Conservation (phyloP, 2,888 invertebrate species). For the Sacculina carcini region DNA sequence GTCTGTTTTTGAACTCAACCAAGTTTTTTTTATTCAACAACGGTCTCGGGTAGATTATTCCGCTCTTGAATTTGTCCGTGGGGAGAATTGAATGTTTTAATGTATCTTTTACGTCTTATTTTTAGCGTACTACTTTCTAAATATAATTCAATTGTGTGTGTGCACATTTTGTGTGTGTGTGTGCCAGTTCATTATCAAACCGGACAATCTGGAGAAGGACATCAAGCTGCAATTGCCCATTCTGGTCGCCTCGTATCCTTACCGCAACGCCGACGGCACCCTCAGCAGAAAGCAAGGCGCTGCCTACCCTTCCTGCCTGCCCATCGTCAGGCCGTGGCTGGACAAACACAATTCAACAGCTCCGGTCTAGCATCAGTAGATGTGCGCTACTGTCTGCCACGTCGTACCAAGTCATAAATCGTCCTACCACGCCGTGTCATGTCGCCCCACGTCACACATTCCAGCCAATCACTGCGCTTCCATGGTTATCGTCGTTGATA, state of each 20-base stretch:
- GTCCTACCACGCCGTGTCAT: no score
- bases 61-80: neutral
- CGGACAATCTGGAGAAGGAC: constrained; percentile 70
- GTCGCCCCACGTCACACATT: no score
- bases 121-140: neutral
- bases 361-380: no score
- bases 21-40: no score
- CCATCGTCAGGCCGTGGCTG: constrained; percentile 47
- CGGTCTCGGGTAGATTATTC: neutral
- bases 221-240: constrained; percentile 75
- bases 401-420: no score
- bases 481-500: no score
- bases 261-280: constrained; percentile 32
- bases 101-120: neutral
- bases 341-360: constrained; percentile 9
- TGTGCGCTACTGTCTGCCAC: no score
- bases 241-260: constrained; percentile 69
- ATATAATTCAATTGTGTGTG: no score
- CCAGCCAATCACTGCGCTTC: no score
- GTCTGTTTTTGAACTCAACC: no score
- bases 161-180: constrained; percentile 16
- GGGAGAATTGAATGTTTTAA: neutral
- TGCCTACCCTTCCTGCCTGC: constrained; percentile 74
- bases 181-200: constrained; percentile 56
- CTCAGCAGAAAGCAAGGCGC: constrained; percentile 39